Conservation (phyloP, 2,888 invertebrate species). For the Vanessa cardui region DNA sequence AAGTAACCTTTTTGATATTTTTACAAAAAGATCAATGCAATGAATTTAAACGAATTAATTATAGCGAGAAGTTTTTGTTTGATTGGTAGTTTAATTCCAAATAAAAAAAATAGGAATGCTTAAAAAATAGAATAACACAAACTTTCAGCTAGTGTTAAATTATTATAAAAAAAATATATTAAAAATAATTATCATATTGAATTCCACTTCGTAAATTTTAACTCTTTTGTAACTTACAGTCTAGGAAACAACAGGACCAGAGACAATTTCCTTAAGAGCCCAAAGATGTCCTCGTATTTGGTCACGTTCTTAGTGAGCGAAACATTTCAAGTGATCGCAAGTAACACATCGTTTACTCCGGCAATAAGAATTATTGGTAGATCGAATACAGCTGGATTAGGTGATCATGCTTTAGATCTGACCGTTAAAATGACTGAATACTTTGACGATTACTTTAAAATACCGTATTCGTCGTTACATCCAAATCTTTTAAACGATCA, state of each 20-base stretch:
- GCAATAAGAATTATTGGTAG: constrained; percentile 72
- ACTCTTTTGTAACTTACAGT: constrained; percentile 46
- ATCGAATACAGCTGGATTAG: constrained; percentile 68
- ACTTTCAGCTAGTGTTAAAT: neutral
- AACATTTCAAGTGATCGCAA: constrained; percentile 66
- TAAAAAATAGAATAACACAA: neutral
- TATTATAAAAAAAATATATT: too few relatives aligned
- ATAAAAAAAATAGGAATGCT: too few relatives aligned
- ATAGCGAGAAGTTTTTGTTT: neutral
- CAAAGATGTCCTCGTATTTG: constrained; percentile 91
- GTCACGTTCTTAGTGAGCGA: constrained; percentile 90
- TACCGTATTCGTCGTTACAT: constrained; percentile 64
- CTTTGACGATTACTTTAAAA: constrained; percentile 67
- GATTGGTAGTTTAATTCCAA: too few relatives aligned
- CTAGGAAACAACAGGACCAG: constrained; percentile 47
- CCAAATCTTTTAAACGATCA: constrained; percentile 70
- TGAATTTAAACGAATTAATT: neutral
- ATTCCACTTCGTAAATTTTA: neutral
- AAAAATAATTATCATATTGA: too few relatives aligned
- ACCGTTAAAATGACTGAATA: constrained; percentile 66
- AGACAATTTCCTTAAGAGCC: constrained; percentile 78
- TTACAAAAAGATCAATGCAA: too few relatives aligned
- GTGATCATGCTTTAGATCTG: constrained; percentile 59
- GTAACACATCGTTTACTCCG: constrained; percentile 59
- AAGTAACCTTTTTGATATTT: constrained; percentile 42